These are phyloP conservation scores for Perca schrenkii DNA, from an alignment of 2,113 vertebrate genomes.

Conservation along the genomic window DNA sequence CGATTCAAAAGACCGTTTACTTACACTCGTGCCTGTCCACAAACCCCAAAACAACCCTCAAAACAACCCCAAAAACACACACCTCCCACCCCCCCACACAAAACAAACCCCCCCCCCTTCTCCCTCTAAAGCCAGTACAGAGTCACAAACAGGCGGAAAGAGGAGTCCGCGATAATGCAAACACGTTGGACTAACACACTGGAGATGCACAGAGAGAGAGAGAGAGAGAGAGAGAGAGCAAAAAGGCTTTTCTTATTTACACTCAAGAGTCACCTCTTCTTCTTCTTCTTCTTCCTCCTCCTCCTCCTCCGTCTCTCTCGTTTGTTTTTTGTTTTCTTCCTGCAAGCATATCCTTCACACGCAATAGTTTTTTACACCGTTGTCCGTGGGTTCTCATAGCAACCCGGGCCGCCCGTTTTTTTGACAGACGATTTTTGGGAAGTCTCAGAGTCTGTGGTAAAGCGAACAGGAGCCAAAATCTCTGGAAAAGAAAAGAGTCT, in stretches of 20 bases:
- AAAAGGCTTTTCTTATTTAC: conserved; percentile 67
- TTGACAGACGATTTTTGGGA: conserved; percentile 56
- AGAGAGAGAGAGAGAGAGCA: conserved; percentile 67
- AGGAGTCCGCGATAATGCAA: conserved; percentile 75
- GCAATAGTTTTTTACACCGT: conserved; percentile 44
- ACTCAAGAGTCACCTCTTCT: conserved; percentile 47
- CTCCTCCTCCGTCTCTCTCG: no score
- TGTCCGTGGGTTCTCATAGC: conserved; percentile 64
- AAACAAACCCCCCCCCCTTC: neutral
- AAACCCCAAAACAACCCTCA: no score
- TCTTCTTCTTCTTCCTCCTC: neutral
- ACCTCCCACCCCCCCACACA: neutral
- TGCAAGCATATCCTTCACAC: conserved; percentile 41
- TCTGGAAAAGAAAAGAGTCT: conserved; percentile 24
- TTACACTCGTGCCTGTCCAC: no score
- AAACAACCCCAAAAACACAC: no score
- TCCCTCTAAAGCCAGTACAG: conserved; percentile 57
- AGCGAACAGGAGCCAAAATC: conserved; percentile 55
- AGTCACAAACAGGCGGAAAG: conserved; percentile 78
- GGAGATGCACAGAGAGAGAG: conserved; percentile 76
- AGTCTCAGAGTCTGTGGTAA: conserved; percentile 61
- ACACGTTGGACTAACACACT: conserved; percentile 77
- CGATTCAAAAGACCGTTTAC: no score
- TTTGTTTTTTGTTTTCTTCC: neutral
- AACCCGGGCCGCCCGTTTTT: conserved; percentile 52